These are phyloP conservation scores for Halcyon smyrnensis DNA, from an alignment of 2,797 vertebrate genomes.

Conservation along the genomic window DNA sequence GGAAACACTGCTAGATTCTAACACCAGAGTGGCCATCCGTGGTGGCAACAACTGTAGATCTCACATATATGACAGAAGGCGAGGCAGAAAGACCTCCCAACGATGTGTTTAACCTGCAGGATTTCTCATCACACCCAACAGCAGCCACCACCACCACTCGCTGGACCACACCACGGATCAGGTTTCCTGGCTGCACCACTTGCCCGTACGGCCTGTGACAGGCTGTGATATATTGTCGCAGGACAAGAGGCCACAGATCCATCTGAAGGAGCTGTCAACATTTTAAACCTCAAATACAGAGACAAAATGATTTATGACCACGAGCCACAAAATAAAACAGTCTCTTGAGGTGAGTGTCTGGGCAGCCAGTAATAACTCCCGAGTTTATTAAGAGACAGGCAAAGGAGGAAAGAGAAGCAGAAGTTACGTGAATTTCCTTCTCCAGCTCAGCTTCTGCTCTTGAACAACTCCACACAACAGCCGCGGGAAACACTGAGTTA, in stretches of 20 bases:
- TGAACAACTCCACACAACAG: not conserved
- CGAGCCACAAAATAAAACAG: not conserved
- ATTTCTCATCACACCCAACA: not conserved
- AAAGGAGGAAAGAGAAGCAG: not conserved
- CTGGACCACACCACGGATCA: not conserved
- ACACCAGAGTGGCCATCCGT: not conserved
- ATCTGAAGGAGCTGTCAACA: not conserved
- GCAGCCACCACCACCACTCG: fast-evolving
- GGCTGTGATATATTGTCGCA: not conserved
- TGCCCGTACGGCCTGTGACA: not conserved
- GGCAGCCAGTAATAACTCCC: not conserved
- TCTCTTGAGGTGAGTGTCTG: not conserved
- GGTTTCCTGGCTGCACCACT: not conserved
- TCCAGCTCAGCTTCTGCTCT: not conserved
- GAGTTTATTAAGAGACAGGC: not conserved
- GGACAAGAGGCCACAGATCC: not conserved
- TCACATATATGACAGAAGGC: not conserved
- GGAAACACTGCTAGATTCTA: not conserved
- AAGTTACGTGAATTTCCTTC: not conserved
- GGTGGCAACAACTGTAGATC: not conserved
- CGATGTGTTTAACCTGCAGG: not conserved
- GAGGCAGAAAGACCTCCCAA: not conserved
- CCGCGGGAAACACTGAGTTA: not conserved
- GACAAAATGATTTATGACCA: not conserved
- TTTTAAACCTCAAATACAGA: not conserved